Evolutionary conservation across 37 sponge, comb jelly and placozoan genomes (phyloP).

Genomic region (Lycopodina hypogea): DNA sequence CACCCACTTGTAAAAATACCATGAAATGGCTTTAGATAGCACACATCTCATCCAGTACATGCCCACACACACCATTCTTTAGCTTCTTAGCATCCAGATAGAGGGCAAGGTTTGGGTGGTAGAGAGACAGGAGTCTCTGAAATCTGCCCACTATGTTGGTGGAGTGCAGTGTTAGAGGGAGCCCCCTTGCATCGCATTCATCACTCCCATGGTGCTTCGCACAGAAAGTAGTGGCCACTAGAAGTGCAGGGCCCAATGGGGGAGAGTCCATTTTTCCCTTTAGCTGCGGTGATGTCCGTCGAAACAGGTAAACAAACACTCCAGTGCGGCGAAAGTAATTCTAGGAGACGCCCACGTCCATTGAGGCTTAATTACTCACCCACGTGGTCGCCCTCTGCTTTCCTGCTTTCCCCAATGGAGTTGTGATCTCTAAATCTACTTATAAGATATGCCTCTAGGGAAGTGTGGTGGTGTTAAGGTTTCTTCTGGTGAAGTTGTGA

Average conservation of each 20-base stretch:
- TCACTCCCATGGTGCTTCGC: slow-evolving; percentile 69
- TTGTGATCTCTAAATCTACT: not conserved
- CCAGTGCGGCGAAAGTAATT: not conserved
- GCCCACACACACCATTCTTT: slow-evolving; percentile 54
- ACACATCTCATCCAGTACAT: not conserved
- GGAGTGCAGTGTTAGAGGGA: slow-evolving; percentile 88
- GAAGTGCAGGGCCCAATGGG: slow-evolving; percentile 40
- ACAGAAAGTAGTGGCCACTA: slow-evolving; percentile 81
- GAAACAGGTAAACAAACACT: not conserved
- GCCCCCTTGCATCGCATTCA: slow-evolving; percentile 82
- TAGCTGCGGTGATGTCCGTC: slow-evolving; percentile 2
- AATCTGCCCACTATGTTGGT: slow-evolving; percentile 83
- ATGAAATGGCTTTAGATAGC: not conserved
- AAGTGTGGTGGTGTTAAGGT: slow-evolving; percentile 32
- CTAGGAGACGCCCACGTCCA: too few relatives aligned
- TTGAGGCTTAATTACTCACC: not conserved
- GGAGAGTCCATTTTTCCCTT: slow-evolving; percentile 8
- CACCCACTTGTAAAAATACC: not conserved
- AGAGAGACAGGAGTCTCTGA: slow-evolving; percentile 50
- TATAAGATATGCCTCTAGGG: not conserved
- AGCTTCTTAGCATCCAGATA: slow-evolving; percentile 76
- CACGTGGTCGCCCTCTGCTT: not conserved
- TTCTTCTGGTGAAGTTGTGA: slow-evolving; percentile 36
- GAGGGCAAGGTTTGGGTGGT: slow-evolving; percentile 72
- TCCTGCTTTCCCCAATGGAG: too few relatives aligned